Percentiles rank a stretch among this genome's conserved stretches.
Conservation (phyloP, 2,113 vertebrate species). For the Polyodon spathula region DNA sequence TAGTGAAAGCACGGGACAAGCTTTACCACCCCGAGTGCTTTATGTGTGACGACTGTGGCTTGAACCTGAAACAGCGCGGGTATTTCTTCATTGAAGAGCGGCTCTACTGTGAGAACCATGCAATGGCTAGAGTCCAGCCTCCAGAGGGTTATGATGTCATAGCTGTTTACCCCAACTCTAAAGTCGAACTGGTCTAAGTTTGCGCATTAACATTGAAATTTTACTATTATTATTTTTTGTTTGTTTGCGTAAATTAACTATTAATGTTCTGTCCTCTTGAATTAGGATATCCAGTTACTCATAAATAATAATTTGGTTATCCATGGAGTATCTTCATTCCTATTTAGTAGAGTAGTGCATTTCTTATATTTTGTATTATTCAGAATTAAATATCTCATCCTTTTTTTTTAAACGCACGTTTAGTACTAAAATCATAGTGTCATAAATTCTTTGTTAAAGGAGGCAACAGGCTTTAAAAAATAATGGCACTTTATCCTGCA, state of each 20-base stretch:
- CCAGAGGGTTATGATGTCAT: slow-evolving; percentile 97
- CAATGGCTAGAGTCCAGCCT: slow-evolving; percentile 85
- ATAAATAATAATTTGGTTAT: too few species aligned
- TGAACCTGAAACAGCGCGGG: slow-evolving; percentile 87
- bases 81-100: slow-evolving; percentile 96
- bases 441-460: too few species aligned
- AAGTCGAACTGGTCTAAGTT: slow-evolving; percentile 81
- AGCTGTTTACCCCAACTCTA: slow-evolving; percentile 94
- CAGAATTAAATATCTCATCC: too few species aligned
- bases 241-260: background rate
- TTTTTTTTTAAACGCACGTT: too few species aligned
- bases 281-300: too few species aligned
- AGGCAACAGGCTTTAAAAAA: too few species aligned
- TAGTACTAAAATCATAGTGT: too few species aligned
- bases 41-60: slow-evolving; percentile 84
- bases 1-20: slow-evolving; percentile 93
- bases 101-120: slow-evolving; percentile 91
- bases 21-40: slow-evolving; percentile 95
- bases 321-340: too few species aligned
- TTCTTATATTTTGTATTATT: too few species aligned
- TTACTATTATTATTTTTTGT: background rate
- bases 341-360: too few species aligned
- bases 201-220: background rate
- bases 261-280: background rate
- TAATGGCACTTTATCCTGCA: too few species aligned